Evolutionary conservation across 2,888 invertebrate genomes (phyloP).

Genomic region (Allacma fusca): DNA sequence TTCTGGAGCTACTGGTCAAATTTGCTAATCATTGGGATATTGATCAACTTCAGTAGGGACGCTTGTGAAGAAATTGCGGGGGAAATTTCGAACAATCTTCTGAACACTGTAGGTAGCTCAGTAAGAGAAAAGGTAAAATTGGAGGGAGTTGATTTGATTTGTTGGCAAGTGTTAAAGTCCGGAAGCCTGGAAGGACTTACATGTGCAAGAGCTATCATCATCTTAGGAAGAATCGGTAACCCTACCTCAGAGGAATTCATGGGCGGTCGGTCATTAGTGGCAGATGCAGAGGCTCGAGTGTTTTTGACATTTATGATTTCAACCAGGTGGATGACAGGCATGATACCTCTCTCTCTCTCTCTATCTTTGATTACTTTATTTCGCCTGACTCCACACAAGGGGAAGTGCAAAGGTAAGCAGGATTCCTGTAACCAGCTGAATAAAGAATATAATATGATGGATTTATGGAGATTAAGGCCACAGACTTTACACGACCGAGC

Average conservation of each 20-base stretch:
- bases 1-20: too few species aligned
- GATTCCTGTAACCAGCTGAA: neutral
- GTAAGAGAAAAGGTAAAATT: neutral
- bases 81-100: too few species aligned
- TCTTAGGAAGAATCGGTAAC: neutral
- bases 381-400: neutral
- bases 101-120: too few species aligned
- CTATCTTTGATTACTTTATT: constrained; percentile 18
- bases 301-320: constrained; percentile 12
- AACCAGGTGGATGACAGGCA: constrained; percentile 19
- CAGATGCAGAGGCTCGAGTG: neutral
- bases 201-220: neutral
- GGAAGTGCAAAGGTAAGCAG: neutral
- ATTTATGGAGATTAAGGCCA: constrained; percentile 2
- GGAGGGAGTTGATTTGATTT: neutral
- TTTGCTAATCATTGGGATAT: too few species aligned
- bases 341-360: constrained; percentile 22
- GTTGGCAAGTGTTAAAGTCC: neutral
- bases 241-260: neutral
- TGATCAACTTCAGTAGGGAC: too few species aligned
- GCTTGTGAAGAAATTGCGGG: too few species aligned
- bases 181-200: neutral
- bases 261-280: constrained; percentile 7
- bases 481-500: neutral
- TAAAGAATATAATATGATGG: neutral